phyloP scores from a whole-genome alignment of 2,797 vertebrate species.

The Acanthurus tractus region DNA sequence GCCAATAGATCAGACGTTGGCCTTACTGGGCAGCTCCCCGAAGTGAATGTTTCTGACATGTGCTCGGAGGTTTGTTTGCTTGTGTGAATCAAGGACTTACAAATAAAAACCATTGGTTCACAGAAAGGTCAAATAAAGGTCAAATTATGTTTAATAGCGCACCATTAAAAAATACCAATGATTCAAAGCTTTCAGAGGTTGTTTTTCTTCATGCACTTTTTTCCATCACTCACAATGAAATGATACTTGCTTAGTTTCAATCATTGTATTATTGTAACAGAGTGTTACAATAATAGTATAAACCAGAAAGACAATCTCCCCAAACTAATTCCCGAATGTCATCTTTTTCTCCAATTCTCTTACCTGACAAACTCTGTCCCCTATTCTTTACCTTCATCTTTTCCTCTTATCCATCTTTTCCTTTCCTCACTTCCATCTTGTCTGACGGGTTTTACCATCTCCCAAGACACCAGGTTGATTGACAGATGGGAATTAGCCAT shows the following conservation, averaged over 20 bases:
- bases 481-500: constrained; percentile 81
- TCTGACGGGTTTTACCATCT: constrained; percentile 57
- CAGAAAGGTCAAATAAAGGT: neutral
- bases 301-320: neutral
- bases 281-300: constrained; percentile 6
- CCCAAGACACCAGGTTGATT: constrained; percentile 68
- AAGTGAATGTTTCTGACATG: neutral
- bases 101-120: neutral
- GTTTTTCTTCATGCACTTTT: neutral
- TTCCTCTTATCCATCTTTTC: constrained; percentile 18
- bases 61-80: neutral
- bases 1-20: constrained; percentile 8
- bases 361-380: constrained; percentile 9
- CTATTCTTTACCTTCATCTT: neutral
- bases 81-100: neutral
- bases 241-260: neutral
- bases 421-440: constrained; percentile 29
- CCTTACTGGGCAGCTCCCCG: neutral
- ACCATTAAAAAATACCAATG: neutral
- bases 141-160: neutral
- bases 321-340: neutral
- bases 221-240: constrained; percentile 2
- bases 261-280: neutral
- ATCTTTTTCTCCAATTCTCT: constrained; percentile 12
- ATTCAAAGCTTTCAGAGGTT: neutral